Evolutionary conservation across 2,113 vertebrate genomes (phyloP).

Genomic region (Esox niger): DNA sequence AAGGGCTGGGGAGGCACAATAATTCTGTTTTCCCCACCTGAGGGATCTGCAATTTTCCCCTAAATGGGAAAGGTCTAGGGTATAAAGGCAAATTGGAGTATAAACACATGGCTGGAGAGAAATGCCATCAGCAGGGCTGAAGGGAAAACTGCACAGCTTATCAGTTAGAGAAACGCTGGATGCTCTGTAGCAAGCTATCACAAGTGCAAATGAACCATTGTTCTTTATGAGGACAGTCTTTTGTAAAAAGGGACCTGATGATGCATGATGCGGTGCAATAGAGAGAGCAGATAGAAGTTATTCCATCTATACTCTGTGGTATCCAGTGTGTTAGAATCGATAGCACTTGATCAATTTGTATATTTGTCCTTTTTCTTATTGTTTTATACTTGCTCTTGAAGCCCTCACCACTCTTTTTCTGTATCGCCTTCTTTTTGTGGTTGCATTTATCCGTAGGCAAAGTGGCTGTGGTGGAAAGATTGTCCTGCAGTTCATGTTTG

Average conservation of each 20-base stretch:
- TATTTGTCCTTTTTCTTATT: conserved; percentile 56
- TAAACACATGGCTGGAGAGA: conserved; percentile 15
- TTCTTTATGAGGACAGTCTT: conserved; percentile 34
- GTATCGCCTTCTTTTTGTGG: conserved; percentile 30
- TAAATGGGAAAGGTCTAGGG: conserved; percentile 35
- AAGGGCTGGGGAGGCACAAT: conserved; percentile 33
- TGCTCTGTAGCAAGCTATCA: conserved; percentile 36
- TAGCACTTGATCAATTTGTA: conserved; percentile 46
- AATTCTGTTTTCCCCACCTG: conserved; percentile 47
- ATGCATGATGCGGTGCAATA: conserved; percentile 21
- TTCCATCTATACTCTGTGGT: conserved; percentile 10
- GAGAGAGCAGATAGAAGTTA: conserved; percentile 18
- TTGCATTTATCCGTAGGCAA: conserved; percentile 66
- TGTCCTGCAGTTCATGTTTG: conserved; percentile 76
- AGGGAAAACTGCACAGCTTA: conserved; percentile 22
- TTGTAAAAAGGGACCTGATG: conserved; percentile 29
- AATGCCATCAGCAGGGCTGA: conserved; percentile 27
- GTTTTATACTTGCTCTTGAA: conserved; percentile 36
- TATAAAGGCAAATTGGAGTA: conserved; percentile 39
- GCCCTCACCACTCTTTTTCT: conserved; percentile 3
- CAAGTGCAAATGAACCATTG: conserved; percentile 54
- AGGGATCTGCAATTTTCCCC: conserved; percentile 47
- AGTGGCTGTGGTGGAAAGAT: conserved; percentile 66
- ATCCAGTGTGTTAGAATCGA: conserved; percentile 35
- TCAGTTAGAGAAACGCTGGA: conserved; percentile 40